Percentiles rank a stretch among this genome's conserved stretches.
phyloP scores from a whole-genome alignment of 2,113 vertebrate species.

The Romanogobio albipinnatus region DNA sequence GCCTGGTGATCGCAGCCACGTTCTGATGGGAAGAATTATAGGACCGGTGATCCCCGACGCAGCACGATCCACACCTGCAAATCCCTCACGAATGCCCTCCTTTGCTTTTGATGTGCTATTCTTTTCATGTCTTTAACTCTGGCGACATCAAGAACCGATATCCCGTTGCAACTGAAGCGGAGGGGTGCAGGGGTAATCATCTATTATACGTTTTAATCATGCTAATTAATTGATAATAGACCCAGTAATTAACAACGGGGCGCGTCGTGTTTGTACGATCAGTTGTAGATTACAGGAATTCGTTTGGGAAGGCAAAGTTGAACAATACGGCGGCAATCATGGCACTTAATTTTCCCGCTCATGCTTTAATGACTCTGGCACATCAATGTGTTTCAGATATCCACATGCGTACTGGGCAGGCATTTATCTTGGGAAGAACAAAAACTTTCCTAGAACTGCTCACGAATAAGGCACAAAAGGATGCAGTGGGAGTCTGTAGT shows the following conservation, averaged over 20 bases:
- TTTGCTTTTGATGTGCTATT: constrained; percentile 80
- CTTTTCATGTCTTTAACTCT: constrained; percentile 74
- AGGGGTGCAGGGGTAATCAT: constrained; percentile 61
- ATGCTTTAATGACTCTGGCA: constrained; percentile 1
- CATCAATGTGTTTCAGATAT: constrained; percentile 49
- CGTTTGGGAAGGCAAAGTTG: constrained; percentile 54
- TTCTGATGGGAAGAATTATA: constrained; percentile 64
- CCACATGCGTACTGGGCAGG: constrained; percentile 51
- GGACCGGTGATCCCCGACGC: constrained; percentile 63
- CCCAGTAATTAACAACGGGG: constrained; percentile 75
- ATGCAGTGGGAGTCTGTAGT: constrained; percentile 38
- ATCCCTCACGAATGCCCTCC: constrained; percentile 74
- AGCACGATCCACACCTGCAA: constrained; percentile 74
- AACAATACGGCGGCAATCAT: constrained; percentile 29
- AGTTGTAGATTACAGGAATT: constrained; percentile 66
- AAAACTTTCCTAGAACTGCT: constrained; percentile 45
- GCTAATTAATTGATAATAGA: constrained; percentile 82
- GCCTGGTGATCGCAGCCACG: constrained; percentile 61
- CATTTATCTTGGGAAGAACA: constrained; percentile 41
- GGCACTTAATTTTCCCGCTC: background rate
- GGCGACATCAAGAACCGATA: constrained; percentile 57
- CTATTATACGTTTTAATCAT: constrained; percentile 79
- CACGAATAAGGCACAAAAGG: constrained; percentile 39
- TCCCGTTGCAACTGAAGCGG: constrained; percentile 66
- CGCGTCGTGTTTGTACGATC: constrained; percentile 74